Evolutionary conservation across 2,113 vertebrate species (phyloP).

Genomic region (Burhinus bistriatus): DNA sequence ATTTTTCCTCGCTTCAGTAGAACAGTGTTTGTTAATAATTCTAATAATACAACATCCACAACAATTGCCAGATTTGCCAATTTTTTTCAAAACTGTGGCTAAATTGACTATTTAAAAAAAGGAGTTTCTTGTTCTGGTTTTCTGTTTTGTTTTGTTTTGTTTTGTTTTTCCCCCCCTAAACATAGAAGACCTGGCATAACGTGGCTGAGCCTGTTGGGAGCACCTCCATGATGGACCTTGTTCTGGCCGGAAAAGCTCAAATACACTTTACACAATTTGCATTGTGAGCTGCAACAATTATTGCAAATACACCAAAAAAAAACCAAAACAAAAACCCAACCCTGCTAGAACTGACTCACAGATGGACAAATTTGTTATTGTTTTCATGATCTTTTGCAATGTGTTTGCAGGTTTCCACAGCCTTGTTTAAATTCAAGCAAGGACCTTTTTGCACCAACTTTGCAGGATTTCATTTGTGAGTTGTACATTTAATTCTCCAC

Average conservation of each 20-base stretch:
- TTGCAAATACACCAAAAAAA: slow-evolving; percentile 12
- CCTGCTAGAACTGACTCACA: slow-evolving; percentile 30
- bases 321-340: not conserved
- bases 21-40: slow-evolving; percentile 57
- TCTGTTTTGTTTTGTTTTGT: not conserved
- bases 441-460: slow-evolving; percentile 72
- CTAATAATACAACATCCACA: slow-evolving; percentile 53
- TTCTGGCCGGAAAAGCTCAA: not conserved
- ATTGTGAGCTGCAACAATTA: slow-evolving; percentile 13
- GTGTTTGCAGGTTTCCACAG: slow-evolving; percentile 70
- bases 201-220: not conserved
- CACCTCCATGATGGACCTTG: not conserved
- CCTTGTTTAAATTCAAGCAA: slow-evolving; percentile 68
- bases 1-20: slow-evolving; percentile 47
- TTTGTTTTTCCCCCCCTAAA: not conserved
- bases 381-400: slow-evolving; percentile 71
- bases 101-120: not conserved
- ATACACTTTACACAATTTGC: not conserved
- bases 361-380: slow-evolving; percentile 70
- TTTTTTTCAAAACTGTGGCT: not conserved
- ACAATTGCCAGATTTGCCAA: slow-evolving; percentile 13
- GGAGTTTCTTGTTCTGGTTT: not conserved
- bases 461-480: slow-evolving; percentile 64
- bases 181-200: not conserved
- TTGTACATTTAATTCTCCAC: slow-evolving; percentile 72